Percentiles rank a stretch among this genome's conserved stretches.
Evolutionary conservation across 2,888 invertebrate genomes (phyloP).

Genomic region (Syrphus vitripennis): DNA sequence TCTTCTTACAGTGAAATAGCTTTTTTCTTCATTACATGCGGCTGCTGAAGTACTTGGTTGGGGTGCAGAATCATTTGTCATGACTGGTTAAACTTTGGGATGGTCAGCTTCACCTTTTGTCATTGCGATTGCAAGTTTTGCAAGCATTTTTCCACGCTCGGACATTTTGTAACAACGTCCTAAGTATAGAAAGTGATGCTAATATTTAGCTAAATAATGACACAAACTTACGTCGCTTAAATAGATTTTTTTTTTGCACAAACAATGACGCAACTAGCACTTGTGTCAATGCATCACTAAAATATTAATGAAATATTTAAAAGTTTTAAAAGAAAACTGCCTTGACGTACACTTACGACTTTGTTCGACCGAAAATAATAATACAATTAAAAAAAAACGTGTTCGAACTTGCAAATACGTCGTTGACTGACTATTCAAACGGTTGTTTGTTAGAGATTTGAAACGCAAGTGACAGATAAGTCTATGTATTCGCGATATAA

Average conservation of each 20-base stretch:
- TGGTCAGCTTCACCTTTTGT: neutral
- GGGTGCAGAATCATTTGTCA: neutral
- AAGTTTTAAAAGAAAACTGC: constrained; percentile 10
- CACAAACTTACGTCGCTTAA: neutral
- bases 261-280: constrained; percentile 12
- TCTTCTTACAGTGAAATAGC: neutral
- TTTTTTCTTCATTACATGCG: neutral
- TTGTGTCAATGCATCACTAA: constrained; percentile 11
- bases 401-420: neutral
- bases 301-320: constrained; percentile 17
- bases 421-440: constrained; percentile 11
- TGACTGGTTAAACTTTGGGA: constrained; percentile 7
- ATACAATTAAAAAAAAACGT: constrained; percentile 10
- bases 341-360: constrained; percentile 4
- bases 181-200: constrained; percentile 13
- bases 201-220: constrained; percentile 18
- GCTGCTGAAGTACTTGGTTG: neutral
- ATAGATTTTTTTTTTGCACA: neutral
- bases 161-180: constrained; percentile 14
- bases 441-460: constrained; percentile 3
- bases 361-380: constrained; percentile 14
- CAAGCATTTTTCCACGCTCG: constrained; percentile 8
- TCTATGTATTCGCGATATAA: constrained; percentile 1
- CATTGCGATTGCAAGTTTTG: neutral
- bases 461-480: constrained; percentile 22